phyloP scores from a whole-genome alignment of 2,797 vertebrate genomes.

The Salmo trutta region DNA sequence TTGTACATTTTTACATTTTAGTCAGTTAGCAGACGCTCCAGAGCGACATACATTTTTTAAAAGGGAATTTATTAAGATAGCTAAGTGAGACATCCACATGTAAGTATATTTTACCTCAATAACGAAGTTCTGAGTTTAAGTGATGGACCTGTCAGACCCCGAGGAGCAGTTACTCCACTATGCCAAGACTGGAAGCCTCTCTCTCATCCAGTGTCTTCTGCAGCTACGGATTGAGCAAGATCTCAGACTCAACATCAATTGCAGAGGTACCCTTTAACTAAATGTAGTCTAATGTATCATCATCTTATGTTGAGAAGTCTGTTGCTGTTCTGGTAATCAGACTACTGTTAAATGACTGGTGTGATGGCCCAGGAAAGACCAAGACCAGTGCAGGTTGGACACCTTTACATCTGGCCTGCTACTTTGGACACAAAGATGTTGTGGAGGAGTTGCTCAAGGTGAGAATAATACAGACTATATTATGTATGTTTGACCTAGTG shows the following conservation, averaged over 20 bases:
- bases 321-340: not conserved
- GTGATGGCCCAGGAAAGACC: constrained; percentile 69
- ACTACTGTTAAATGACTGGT: not conserved
- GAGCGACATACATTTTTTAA: too few relatives aligned
- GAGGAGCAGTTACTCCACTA: constrained; percentile 82
- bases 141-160: constrained; percentile 59
- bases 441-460: constrained; percentile 89
- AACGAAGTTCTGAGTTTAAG: not conserved
- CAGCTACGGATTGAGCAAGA: constrained; percentile 65
- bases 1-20: too few relatives aligned
- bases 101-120: too few relatives aligned
- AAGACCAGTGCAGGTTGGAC: constrained; percentile 87
- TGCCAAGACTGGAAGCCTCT: constrained; percentile 79
- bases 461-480: constrained; percentile 13
- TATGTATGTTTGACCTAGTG: not conserved
- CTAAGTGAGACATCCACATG: too few relatives aligned
- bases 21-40: too few relatives aligned
- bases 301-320: not conserved
- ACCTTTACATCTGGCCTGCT: constrained; percentile 87
- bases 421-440: constrained; percentile 84
- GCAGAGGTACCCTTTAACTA: constrained; percentile 76
- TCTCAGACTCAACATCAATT: constrained; percentile 79
- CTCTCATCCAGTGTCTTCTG: constrained; percentile 76
- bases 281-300: not conserved
- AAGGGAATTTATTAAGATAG: too few relatives aligned